Evolutionary conservation across 2,888 invertebrate species (phyloP), one percentile per base, ranked within the genome.

Genomic region (Cheilosia grossa): DNA sequence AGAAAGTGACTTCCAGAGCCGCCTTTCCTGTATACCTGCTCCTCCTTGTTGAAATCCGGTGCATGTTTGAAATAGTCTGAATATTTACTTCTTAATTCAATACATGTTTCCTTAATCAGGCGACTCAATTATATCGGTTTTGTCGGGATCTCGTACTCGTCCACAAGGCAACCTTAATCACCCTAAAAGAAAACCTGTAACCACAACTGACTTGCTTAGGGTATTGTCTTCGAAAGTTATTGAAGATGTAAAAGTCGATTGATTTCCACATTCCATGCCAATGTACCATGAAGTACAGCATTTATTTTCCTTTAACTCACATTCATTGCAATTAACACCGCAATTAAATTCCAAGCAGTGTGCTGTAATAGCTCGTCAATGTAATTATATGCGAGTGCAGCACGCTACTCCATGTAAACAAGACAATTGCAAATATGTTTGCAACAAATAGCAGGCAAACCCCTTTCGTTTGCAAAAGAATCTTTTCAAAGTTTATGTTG

Each of bases 341-440:
- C 24, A 54, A 40, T 44, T 42, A 54, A 64, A 64, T 24, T 37
- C 63, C 67, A 30, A 40, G 17, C 27, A 67, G 44, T 24, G 42
- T 67, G 42, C 30, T 67, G 54, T 19, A 58, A 37, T 10, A 66
- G 19, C 0, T 40, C 13, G 13, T 17, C 40, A 21, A 21, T 47
- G 27, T 69, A 58, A 58, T 69, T 69, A 61, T 15, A 51, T 30
- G n/a, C 40, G 51, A 24, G 51, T 72, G 17, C 5, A 49, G 13
- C 49, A 51, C 49, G 51, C 49, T 49, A 59, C n/a, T 40, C 17
- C 37, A 33, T 49, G 72, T 72, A 27, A 59, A 72, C 51, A 61
- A 37, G 4, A 7, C 17, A 6, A 27, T 59, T 24, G 49, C 49
- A 49, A 49, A 21, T 21, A 21, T 24, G n/a, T 51, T 51, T 15